Conservation (phyloP, 1,140 invertebrate species). For the Rhagoletis zephyria region DNA sequence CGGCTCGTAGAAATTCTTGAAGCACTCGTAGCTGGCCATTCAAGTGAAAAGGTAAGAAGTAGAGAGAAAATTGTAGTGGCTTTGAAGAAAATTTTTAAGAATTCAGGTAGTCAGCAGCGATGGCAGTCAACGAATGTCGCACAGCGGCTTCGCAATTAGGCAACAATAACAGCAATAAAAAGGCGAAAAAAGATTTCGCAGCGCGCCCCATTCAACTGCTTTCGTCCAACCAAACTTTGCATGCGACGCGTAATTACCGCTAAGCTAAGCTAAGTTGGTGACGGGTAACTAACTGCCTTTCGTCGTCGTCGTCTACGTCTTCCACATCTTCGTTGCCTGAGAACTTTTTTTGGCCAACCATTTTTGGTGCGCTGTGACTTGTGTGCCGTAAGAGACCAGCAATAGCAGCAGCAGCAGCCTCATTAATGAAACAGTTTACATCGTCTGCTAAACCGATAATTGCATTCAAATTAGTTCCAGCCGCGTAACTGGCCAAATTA, state of each 20-base stretch:
- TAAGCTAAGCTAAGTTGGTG: constrained; percentile 9
- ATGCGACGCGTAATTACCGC: constrained; percentile 42
- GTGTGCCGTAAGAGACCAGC: background rate
- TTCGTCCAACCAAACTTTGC: background rate
- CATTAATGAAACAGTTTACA: constrained; percentile 54
- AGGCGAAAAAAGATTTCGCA: background rate
- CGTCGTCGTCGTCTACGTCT: background rate
- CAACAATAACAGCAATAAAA: background rate
- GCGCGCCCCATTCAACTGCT: background rate
- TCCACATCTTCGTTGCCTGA: background rate
- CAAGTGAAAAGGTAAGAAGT: constrained; percentile 41
- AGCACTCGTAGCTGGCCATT: background rate
- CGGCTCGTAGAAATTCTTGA: background rate
- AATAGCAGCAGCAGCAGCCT: background rate
- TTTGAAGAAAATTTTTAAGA: constrained; percentile 2
- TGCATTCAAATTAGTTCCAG: constrained; percentile 53
- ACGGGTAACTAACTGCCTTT: background rate
- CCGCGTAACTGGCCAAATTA: constrained; percentile 52
- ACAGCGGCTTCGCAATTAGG: constrained; percentile 42
- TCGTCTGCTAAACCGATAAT: constrained; percentile 55
- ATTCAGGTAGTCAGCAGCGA: constrained; percentile 6
- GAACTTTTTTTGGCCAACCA: constrained; percentile 23
- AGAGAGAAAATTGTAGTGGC: constrained; percentile 31
- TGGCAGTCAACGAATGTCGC: background rate
- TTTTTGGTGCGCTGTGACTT: background rate